Conservation (phyloP, 2,113 vertebrate genomes). For the Glaucidium brasilianum region DNA sequence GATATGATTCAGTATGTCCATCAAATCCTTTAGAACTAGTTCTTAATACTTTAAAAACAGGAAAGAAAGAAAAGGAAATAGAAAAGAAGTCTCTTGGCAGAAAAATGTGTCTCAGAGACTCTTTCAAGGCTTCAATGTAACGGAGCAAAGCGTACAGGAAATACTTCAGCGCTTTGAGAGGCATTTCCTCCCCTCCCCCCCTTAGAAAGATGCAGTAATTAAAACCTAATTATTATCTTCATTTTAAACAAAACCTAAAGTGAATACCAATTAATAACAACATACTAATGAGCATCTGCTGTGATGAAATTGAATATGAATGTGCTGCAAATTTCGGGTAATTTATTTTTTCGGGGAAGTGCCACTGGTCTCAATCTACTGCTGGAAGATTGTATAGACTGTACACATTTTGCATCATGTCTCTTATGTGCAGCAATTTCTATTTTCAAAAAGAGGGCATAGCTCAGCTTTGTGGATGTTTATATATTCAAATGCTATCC, state of each 20-base stretch:
- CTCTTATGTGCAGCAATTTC: slow-evolving; percentile 59
- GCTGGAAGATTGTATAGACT: slow-evolving; percentile 74
- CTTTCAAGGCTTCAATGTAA: slow-evolving; percentile 53
- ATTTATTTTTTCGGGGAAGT: slow-evolving; percentile 83
- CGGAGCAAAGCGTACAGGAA: slow-evolving; percentile 69
- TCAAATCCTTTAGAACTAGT: slow-evolving; percentile 68
- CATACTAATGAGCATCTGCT: slow-evolving; percentile 89
- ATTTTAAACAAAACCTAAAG: slow-evolving; percentile 90
- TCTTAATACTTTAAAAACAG: slow-evolving; percentile 59
- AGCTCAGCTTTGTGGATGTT: slow-evolving; percentile 34
- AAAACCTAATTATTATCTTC: slow-evolving; percentile 89
- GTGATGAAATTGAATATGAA: slow-evolving; percentile 89
- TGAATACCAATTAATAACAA: slow-evolving; percentile 90
- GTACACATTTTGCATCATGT: slow-evolving; percentile 65
- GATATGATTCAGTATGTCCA: slow-evolving; percentile 73
- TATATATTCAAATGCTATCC: slow-evolving; percentile 9
- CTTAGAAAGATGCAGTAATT: slow-evolving; percentile 82
- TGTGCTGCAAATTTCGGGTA: slow-evolving; percentile 84
- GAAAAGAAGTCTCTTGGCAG: slow-evolving; percentile 64
- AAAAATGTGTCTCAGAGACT: slow-evolving; percentile 54
- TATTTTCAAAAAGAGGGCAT: slow-evolving; percentile 36
- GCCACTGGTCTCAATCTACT: slow-evolving; percentile 78
- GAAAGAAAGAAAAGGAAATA: slow-evolving; percentile 22
- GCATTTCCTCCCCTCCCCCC: slow-evolving; percentile 75
- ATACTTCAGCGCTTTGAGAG: slow-evolving; percentile 78